A percentile compares a stretch with the other conserved stretches of the same genome.
phyloP scores from a whole-genome alignment of 1,140 invertebrate genomes.

The Neuroterus valhalla region DNA sequence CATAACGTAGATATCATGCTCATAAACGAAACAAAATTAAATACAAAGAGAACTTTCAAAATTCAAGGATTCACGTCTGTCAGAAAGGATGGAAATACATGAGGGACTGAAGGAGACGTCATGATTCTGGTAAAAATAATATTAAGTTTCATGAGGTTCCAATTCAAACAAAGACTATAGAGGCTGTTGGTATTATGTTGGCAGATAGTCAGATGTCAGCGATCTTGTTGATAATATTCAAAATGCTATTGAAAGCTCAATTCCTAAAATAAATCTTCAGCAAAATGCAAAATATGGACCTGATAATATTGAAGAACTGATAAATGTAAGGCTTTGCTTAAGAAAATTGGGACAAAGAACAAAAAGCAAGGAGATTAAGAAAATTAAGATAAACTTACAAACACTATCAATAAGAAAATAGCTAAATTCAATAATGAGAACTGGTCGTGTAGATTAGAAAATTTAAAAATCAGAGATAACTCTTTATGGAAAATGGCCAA shows the following conservation, averaged over 20 bases:
- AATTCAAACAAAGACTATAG: too few relatives aligned
- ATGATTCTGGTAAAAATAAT: neutral
- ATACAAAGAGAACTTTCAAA: neutral
- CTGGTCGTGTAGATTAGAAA: too few relatives aligned
- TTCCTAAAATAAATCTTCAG: neutral
- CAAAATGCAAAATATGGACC: neutral
- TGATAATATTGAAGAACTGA: neutral
- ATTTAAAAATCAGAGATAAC: too few relatives aligned
- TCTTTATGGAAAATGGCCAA: too few relatives aligned
- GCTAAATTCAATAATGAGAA: too few relatives aligned
- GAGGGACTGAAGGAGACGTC: neutral
- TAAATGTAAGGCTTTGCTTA: neutral
- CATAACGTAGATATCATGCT: too few relatives aligned
- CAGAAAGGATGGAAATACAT: neutral
- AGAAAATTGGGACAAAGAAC: too few relatives aligned
- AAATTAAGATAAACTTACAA: neutral
- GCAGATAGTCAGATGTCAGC: neutral
- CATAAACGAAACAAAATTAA: too few relatives aligned
- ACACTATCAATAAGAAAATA: too few relatives aligned
- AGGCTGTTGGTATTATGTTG: too few relatives aligned
- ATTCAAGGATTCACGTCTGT: neutral
- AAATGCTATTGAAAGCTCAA: neutral
- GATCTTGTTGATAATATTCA: neutral
- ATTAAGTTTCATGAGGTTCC: too few relatives aligned
- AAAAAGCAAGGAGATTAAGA: too few relatives aligned